Percentiles rank a stretch among this genome's conserved stretches.
Conservation (phyloP, 2,797 vertebrate species). For the Parambassis ranga region DNA sequence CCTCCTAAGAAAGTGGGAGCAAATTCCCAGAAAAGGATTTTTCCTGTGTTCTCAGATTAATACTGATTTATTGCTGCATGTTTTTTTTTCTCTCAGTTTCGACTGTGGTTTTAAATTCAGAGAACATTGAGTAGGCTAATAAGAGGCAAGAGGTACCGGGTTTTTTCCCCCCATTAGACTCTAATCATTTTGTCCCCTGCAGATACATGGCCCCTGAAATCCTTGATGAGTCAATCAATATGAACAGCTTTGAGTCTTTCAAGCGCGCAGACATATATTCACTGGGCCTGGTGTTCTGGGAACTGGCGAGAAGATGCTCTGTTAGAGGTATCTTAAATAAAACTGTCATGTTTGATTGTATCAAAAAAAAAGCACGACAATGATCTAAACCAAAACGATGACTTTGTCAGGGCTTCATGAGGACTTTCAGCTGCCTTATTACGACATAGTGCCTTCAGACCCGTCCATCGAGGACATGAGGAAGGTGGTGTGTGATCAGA, state of each 20-base stretch:
- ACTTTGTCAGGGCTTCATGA: constrained; percentile 85
- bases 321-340: constrained; percentile 83
- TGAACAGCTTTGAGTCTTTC: constrained; percentile 92
- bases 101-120: background rate
- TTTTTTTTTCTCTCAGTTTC: background rate
- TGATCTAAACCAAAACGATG: background rate
- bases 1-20: background rate
- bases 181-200: constrained; percentile 68
- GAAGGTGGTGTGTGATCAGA: constrained; percentile 95
- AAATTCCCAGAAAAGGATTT: background rate
- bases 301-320: constrained; percentile 91
- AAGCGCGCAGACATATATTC: constrained; percentile 96
- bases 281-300: constrained; percentile 95
- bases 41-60: background rate
- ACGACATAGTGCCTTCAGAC: constrained; percentile 96
- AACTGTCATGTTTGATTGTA: no score
- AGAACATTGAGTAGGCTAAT: constrained; percentile 4
- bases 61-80: background rate
- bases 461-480: constrained; percentile 96
- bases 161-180: constrained; percentile 38
- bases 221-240: constrained; percentile 93
- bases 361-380: background rate
- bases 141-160: background rate
- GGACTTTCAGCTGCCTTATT: constrained; percentile 97
- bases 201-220: constrained; percentile 99